These are phyloP conservation scores for Urocolius indicus DNA, from an alignment of 2,113 vertebrate genomes.

Conservation along the genomic window DNA sequence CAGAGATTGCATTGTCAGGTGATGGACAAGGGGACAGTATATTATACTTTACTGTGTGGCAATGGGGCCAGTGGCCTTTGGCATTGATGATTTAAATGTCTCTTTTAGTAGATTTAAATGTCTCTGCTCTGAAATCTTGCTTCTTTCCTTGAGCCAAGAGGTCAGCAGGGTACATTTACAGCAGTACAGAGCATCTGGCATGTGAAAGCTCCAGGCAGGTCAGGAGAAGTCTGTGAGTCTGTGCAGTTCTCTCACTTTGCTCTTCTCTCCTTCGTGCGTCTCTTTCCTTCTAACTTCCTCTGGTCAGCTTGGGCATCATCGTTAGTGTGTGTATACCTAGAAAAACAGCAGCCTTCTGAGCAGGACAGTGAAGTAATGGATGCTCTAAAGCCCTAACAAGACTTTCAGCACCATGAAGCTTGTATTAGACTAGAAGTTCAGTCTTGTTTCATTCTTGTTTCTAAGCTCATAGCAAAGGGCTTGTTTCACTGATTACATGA, in stretches of 20 bases:
- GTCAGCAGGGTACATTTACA: neutral
- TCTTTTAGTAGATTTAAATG: neutral
- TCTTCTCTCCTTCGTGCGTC: fast-evolving
- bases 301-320: neutral
- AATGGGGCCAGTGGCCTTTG: neutral
- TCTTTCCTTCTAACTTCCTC: neutral
- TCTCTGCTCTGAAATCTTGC: neutral
- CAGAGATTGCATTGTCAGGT: neutral
- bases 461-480: neutral
- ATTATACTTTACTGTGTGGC: neutral
- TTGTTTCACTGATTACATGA: neutral
- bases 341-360: neutral
- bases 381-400: neutral
- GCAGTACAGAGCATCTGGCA: neutral
- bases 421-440: neutral
- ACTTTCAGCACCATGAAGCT: neutral
- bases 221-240: neutral
- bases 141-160: neutral
- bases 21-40: neutral
- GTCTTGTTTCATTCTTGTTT: neutral
- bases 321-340: neutral
- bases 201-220: fast-evolving
- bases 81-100: fast-evolving
- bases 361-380: neutral
- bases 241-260: fast-evolving